phyloP scores from a whole-genome alignment of 23 tunicate genomes.

The Aplidium turbinatum region DNA sequence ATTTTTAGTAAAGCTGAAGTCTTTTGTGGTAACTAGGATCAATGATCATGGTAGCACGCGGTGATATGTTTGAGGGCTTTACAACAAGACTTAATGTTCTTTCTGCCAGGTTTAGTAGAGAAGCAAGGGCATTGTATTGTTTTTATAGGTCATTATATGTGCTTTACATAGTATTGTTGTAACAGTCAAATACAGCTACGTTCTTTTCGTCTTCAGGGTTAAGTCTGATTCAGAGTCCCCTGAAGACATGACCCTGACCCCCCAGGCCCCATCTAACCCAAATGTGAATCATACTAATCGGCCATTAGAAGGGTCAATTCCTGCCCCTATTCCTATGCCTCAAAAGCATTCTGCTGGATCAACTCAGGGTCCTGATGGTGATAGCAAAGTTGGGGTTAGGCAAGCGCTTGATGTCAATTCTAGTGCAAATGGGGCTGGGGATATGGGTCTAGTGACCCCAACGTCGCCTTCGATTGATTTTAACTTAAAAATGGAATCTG shows the following conservation, averaged over 20 bases:
- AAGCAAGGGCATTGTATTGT: background rate
- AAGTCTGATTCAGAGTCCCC: conserved; percentile 52
- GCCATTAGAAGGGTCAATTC: conserved; percentile 51
- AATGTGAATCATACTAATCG: conserved; percentile 32
- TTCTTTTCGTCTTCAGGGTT: conserved; percentile 56
- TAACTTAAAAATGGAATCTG: conserved; percentile 82
- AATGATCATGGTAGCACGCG: no score
- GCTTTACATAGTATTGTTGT: no score
- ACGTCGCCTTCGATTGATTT: conserved; percentile 84
- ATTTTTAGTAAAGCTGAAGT: no score
- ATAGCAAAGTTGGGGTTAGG: conserved; percentile 23
- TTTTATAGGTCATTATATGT: no score
- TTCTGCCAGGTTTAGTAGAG: background rate
- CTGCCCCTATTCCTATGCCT: conserved; percentile 63
- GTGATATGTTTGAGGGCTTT: background rate
- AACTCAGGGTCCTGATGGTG: conserved; percentile 42
- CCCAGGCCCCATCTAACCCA: conserved; percentile 50
- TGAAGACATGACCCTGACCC: conserved; percentile 69
- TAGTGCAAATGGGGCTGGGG: conserved; percentile 42
- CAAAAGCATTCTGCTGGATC: conserved; percentile 27
- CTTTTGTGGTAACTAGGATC: no score
- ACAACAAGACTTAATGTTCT: background rate
- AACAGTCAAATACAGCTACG: conserved; percentile 53
- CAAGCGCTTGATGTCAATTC: conserved; percentile 40
- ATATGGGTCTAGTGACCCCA: conserved; percentile 56